Base-by-base conservation (phyloP, 2,888 invertebrate species). In the Lasioglossum figueresi region DNA sequence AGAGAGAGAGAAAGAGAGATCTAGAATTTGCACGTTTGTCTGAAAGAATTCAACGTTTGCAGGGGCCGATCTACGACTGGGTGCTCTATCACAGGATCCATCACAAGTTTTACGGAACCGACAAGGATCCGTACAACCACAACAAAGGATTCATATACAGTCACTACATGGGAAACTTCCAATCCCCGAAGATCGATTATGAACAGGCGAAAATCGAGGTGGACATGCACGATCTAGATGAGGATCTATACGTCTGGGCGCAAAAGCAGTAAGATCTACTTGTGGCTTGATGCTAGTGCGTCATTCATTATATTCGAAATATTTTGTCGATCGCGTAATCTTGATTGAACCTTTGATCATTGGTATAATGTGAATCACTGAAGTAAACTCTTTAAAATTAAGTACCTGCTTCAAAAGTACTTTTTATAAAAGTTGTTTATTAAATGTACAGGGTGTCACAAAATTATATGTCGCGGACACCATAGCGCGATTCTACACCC, bases 11-110 rank as follows among this genome's bases (percentile, higher is more conserved):
- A n/a, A n/a, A n/a, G n/a, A n/a, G 14, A 63, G 31, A 31, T 14
- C 31, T 31, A 63, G 31, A 40, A 52, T 23, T 48, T 23, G 19
- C 27, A 6, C 59, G 6, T 43, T 31, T 23, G 14, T 76, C 31
- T 23, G 3, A 76, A 68, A 40, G 37, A 34, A 12, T 59, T 72
- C n/a, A 23, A 4, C 59, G 4, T 45, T 83, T 37, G 16, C 93
- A 98, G 98, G 98, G 98, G 84, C 95, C 97, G 23, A 97, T 98
- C 90, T 98, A 98, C 95, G 97, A 97, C 91, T 99, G 98, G 98
- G 98, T 98, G 0, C 96, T 97, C 79, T 95, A 96, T 85, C 99
- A 99, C 95, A 96, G 98, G 77, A 95, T 98, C 19, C 98, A 98
- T 91, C 98, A 99, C 94, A 96, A 97, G 82, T 96, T 97, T 93